These are phyloP conservation scores for Galagoides demidoff DNA, from an alignment of 2,797 vertebrate genomes.

Conservation along the genomic window DNA sequence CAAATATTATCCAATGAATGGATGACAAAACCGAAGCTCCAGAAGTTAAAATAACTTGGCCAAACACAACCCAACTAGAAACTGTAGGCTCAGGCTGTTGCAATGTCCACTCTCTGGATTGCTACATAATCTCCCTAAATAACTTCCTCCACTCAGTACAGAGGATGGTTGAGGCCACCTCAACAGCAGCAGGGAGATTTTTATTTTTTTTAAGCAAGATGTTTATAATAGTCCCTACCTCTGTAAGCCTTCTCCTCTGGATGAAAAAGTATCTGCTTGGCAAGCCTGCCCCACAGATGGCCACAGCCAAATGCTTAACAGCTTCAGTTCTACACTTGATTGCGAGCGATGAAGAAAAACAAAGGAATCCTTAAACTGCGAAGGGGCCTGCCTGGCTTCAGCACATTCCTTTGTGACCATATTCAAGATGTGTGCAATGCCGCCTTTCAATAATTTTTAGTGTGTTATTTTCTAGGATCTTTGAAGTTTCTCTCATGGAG, in stretches of 20 bases:
- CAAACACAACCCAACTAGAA: neutral
- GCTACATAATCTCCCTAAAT: neutral
- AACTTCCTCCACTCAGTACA: neutral
- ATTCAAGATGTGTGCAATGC: constrained; percentile 52
- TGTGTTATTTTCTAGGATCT: constrained; percentile 31
- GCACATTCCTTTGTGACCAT: neutral
- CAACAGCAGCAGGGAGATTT: neutral
- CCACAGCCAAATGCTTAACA: constrained; percentile 46
- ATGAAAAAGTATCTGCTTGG: constrained; percentile 19
- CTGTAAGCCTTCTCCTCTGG: neutral
- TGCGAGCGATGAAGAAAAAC: neutral
- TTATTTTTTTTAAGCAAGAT: neutral
- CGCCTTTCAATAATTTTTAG: constrained; percentile 26
- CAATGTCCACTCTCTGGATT: neutral
- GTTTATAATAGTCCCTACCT: constrained; percentile 29
- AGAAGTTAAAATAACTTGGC: neutral
- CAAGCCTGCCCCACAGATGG: constrained; percentile 35
- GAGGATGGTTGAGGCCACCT: neutral
- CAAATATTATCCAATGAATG: neutral
- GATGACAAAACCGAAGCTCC: neutral
- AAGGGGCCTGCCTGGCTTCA: neutral
- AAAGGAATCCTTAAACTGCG: neutral
- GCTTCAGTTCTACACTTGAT: constrained; percentile 1
- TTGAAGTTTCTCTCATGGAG: constrained; percentile 79
- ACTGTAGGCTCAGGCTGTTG: rapidly evolving